These are phyloP conservation scores for Equus quagga DNA, from an alignment of 2,113 vertebrate species.

Conservation along the genomic window DNA sequence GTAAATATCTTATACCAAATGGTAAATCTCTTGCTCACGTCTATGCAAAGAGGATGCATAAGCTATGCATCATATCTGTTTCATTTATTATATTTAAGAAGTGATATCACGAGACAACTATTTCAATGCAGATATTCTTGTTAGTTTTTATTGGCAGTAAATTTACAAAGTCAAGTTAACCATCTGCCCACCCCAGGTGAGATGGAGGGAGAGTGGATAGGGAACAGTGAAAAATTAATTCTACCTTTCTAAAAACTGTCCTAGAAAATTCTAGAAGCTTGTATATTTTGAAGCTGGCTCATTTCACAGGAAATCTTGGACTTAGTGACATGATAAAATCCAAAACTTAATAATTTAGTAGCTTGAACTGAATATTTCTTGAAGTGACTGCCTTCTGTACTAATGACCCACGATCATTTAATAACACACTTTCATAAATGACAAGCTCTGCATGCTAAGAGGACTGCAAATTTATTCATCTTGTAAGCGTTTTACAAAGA, in stretches of 20 bases:
- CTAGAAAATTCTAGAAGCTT: slow-evolving; percentile 69
- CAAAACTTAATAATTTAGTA: slow-evolving; percentile 76
- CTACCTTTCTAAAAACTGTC: slow-evolving; percentile 74
- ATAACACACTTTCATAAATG: slow-evolving; percentile 78
- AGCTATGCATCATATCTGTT: slow-evolving; percentile 69
- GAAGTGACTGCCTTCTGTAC: slow-evolving; percentile 82
- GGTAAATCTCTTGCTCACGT: slow-evolving; percentile 83
- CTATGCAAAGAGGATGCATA: slow-evolving; percentile 77
- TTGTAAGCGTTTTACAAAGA: slow-evolving; percentile 84
- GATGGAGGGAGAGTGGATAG: slow-evolving; percentile 42
- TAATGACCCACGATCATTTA: slow-evolving; percentile 80
- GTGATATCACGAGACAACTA: slow-evolving; percentile 72
- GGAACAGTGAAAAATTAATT: slow-evolving; percentile 74
- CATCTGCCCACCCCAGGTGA: slow-evolving; percentile 52
- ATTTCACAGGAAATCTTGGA: slow-evolving; percentile 79
- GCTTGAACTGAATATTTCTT: slow-evolving; percentile 74
- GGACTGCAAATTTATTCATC: slow-evolving; percentile 83
- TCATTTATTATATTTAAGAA: slow-evolving; percentile 80
- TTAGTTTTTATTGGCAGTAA: slow-evolving; percentile 81
- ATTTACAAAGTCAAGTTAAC: slow-evolving; percentile 80
- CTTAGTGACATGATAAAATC: slow-evolving; percentile 73
- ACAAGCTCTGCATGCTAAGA: slow-evolving; percentile 75
- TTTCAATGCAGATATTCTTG: slow-evolving; percentile 79
- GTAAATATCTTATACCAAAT: slow-evolving; percentile 84
- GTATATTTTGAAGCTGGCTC: slow-evolving; percentile 80